Evolutionary conservation across 2,113 vertebrate species (phyloP).

Genomic region (Boleophthalmus pectinirostris): DNA sequence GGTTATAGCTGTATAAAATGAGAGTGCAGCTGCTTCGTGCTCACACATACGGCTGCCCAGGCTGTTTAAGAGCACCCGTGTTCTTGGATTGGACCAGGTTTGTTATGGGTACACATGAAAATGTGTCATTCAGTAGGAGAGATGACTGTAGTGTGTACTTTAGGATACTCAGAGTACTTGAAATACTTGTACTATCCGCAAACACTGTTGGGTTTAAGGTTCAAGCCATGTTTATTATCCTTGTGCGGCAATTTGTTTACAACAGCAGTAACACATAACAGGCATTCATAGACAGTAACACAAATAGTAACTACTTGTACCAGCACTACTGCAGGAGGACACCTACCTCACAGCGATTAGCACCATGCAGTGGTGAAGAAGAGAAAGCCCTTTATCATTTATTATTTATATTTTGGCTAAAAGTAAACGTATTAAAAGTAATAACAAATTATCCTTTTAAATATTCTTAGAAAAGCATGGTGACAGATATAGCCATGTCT

Average conservation of each 20-base stretch:
- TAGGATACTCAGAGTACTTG: not conserved
- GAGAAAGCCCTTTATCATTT: not conserved
- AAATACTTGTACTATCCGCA: not conserved
- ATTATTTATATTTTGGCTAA: too few species aligned
- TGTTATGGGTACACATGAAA: slow-evolving; percentile 24
- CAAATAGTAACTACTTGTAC: too few species aligned
- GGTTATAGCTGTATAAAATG: slow-evolving; percentile 63
- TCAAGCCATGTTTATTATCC: too few species aligned
- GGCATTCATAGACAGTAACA: too few species aligned
- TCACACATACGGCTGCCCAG: slow-evolving; percentile 37
- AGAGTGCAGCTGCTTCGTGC: slow-evolving; percentile 49
- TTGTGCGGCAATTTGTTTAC: too few species aligned
- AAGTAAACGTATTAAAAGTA: too few species aligned
- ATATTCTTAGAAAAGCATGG: not conserved
- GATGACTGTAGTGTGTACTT: slow-evolving; percentile 21
- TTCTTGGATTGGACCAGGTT: slow-evolving; percentile 32
- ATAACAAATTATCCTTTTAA: too few species aligned
- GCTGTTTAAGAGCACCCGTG: slow-evolving; percentile 43
- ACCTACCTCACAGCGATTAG: too few species aligned
- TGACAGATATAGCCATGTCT: not conserved
- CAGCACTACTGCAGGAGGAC: too few species aligned
- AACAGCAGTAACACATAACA: too few species aligned
- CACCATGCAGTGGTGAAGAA: too few species aligned
- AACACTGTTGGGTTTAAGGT: not conserved
- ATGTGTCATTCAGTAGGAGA: slow-evolving; percentile 21